Evolutionary conservation across 2,888 invertebrate genomes (phyloP), one percentile per base, ranked within the genome.

Genomic region (Diaperis boleti): DNA sequence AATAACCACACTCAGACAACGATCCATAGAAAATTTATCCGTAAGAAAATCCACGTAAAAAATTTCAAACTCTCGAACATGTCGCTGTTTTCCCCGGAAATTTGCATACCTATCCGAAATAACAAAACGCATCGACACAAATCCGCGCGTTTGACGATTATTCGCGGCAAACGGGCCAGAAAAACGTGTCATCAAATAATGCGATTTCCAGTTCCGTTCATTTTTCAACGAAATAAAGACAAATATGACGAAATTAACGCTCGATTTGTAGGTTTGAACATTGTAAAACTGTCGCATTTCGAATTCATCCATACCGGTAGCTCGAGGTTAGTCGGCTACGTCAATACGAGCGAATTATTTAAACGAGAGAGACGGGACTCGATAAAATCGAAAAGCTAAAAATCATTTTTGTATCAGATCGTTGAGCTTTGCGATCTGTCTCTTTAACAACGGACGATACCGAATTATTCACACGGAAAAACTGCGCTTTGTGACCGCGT

Each of bases 271-370:
- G 35, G 44, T 56, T 56, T 45, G 44, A 56, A 10, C 20, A 33
- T n/a, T n/a, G 45, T 15, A 35, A 55, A 56, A 56, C 56, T 56
- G n/a, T n/a, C n/a, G 56, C 56, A 56, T 56, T 56, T 56, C 37
- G 14, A 18, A 45, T 56, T 55, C 13, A 45, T 56, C 33, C 56
- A 44, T 22, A 15, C 45, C 55, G 29, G 44, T 56, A 37, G 45
- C 56, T 56, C 18, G 20, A 45, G 56, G 56, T 33, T 56, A 45
- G 44, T 15, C 11, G 14, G 33, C 50, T 37, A 50, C 50, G 50
- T 50, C 35, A 22, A 18, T 15, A 15, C 22, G 54, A 41, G 0
- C 33, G 13, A 55, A 56, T 56, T 56, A 56, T 56, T 44, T 33
- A 56, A 45, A 56, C 45, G 56, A 56, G 44, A 22, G 54, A 54